phyloP scores from a whole-genome alignment of 64 coral and sea anemone species.

The Stichodactyla helianthus region DNA sequence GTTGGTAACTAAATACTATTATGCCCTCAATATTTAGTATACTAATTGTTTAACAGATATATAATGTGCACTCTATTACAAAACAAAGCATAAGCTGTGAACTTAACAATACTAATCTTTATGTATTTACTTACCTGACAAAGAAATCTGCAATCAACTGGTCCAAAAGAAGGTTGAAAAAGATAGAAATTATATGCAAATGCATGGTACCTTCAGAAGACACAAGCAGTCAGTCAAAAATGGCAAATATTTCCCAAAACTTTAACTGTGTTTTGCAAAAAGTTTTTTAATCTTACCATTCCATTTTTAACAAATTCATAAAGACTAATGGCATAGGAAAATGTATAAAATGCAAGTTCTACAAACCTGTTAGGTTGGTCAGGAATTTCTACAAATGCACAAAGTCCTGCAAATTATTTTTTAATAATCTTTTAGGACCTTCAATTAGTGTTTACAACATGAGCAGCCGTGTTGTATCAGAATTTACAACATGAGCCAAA shows the following conservation, averaged over 20 bases:
- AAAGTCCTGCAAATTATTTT: conserved; percentile 17
- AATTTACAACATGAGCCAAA: too few species aligned
- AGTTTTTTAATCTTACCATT: not conserved
- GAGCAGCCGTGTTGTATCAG: too few species aligned
- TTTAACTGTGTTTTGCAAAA: too few species aligned
- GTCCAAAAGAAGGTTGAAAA: conserved; percentile 81
- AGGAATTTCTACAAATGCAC: conserved; percentile 34
- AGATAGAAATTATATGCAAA: conserved; percentile 83
- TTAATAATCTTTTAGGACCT: not conserved
- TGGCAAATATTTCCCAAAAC: too few species aligned
- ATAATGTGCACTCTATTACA: too few species aligned
- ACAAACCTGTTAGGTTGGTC: conserved; percentile 8
- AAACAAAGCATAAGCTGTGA: too few species aligned
- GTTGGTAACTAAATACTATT: too few species aligned
- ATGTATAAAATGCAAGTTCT: not conserved
- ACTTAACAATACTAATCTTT: too few species aligned
- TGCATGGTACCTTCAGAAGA: conserved; percentile 60
- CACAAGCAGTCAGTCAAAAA: not conserved
- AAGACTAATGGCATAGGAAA: too few species aligned
- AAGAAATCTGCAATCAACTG: conserved; percentile 80
- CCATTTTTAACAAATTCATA: too few species aligned
- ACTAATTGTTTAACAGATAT: too few species aligned
- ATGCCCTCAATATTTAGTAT: too few species aligned
- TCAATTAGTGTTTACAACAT: not conserved
- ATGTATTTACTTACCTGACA: conserved; percentile 57